A percentile compares a stretch with the other conserved stretches of the same genome.
Conservation (phyloP, 2,797 vertebrate genomes). For the Chelmon rostratus region DNA sequence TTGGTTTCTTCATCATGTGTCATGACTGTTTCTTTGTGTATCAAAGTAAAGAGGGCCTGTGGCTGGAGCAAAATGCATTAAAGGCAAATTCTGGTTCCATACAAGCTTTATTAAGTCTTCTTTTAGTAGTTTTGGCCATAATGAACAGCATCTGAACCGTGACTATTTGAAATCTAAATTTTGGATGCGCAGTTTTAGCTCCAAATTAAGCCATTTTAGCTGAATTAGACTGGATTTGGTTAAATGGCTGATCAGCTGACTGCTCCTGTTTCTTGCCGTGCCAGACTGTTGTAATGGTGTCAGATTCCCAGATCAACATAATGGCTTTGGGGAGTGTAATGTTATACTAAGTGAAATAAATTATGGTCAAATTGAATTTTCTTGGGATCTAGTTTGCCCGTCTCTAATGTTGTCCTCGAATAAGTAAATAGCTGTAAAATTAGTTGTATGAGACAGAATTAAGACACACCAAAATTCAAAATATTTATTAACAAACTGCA, state of each 20-base stretch:
- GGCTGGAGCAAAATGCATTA: not conserved
- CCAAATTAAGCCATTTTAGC: too few relatives aligned
- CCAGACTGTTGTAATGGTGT: not conserved
- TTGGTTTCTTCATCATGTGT: not conserved
- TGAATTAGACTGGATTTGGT: not conserved
- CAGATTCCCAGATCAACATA: not conserved
- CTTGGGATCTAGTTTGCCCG: not conserved
- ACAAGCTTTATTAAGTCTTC: not conserved
- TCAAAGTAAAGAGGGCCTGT: not conserved
- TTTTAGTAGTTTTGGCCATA: not conserved
- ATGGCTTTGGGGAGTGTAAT: not conserved
- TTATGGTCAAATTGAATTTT: not conserved
- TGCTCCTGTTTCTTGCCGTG: not conserved
- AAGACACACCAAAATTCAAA: conserved; percentile 5
- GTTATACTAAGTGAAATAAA: not conserved
- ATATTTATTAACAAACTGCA: conserved; percentile 37
- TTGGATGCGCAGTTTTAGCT: not conserved
- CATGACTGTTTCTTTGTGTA: not conserved
- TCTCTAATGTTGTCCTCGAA: not conserved
- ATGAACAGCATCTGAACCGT: too few relatives aligned
- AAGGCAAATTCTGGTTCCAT: not conserved
- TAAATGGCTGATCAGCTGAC: not conserved
- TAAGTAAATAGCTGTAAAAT: not conserved
- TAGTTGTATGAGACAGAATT: not conserved
- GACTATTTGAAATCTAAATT: not conserved